phyloP scores from a whole-genome alignment of 1,140 invertebrate genomes.

The Mylabris phalerata region DNA sequence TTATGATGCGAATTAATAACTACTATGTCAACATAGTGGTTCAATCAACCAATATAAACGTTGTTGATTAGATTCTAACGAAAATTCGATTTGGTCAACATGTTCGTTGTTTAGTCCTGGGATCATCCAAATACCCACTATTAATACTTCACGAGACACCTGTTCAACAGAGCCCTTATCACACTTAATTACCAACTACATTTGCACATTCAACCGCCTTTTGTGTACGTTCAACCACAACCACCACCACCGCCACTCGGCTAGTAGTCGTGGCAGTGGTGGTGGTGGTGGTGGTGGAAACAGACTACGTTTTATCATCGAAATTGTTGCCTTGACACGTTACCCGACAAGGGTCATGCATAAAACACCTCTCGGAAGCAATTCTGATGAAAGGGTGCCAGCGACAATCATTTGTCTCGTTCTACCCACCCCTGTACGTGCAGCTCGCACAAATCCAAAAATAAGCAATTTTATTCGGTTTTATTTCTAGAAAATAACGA shows the following conservation, averaged over 20 bases:
- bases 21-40: conserved; percentile 9
- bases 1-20: conserved; percentile 7
- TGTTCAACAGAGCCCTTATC: conserved; percentile 12
- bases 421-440: too few relatives aligned
- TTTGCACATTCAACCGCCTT: conserved; percentile 10
- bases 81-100: conserved; percentile 1
- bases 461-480: too few relatives aligned
- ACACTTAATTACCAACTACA: conserved; percentile 14
- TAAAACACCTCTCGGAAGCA: background rate
- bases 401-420: background rate
- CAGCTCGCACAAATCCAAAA: too few relatives aligned
- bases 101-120: conserved; percentile 2
- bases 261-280: background rate
- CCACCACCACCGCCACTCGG: background rate
- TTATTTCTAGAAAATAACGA: too few relatives aligned
- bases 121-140: conserved; percentile 2
- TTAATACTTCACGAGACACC: conserved; percentile 16
- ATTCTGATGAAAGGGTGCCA: background rate
- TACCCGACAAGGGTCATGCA: conserved; percentile 3
- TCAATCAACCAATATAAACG: conserved; percentile 2
- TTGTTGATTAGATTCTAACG: background rate
- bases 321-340: conserved; percentile 4
- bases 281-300: background rate
- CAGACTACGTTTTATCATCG: background rate
- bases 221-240: conserved; percentile 1